These are phyloP conservation scores for Harpalus rubripes DNA, from an alignment of 2,888 invertebrate genomes.

Conservation along the genomic window DNA sequence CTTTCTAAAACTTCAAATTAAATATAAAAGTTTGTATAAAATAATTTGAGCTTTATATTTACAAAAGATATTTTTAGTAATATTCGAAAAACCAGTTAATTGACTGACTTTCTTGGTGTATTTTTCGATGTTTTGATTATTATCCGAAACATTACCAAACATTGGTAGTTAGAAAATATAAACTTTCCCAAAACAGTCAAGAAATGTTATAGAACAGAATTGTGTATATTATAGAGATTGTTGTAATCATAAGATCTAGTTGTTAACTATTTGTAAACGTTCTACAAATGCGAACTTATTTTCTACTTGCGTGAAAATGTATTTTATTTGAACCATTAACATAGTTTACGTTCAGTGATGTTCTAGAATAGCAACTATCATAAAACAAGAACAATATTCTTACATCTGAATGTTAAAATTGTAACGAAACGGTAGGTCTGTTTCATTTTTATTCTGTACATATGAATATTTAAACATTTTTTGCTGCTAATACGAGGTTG, in stretches of 20 bases:
- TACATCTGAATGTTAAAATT: neutral
- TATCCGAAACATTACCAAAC: neutral
- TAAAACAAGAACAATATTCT: neutral
- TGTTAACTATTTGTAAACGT: slow-evolving; percentile 3
- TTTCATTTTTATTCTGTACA: neutral
- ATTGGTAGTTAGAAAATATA: slow-evolving; percentile 3
- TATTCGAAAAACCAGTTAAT: neutral
- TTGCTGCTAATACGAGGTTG: too few species aligned
- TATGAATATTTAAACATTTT: neutral
- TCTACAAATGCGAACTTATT: neutral
- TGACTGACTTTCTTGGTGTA: slow-evolving; percentile 4
- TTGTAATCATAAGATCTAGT: neutral
- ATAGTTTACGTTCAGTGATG: neutral
- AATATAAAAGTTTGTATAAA: slow-evolving; percentile 36
- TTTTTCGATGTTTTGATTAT: slow-evolving; percentile 14
- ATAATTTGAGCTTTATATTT: slow-evolving; percentile 44
- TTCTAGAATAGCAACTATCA: neutral
- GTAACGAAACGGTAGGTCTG: neutral
- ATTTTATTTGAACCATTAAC: neutral
- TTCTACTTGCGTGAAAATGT: neutral
- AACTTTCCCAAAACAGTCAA: neutral
- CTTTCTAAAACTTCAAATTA: slow-evolving; percentile 24
- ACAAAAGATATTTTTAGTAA: slow-evolving; percentile 12
- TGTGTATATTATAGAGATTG: neutral
- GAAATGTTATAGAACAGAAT: neutral